Evolutionary conservation across 2,797 vertebrate genomes (phyloP).

Genomic region (Fundulus diaphanus): DNA sequence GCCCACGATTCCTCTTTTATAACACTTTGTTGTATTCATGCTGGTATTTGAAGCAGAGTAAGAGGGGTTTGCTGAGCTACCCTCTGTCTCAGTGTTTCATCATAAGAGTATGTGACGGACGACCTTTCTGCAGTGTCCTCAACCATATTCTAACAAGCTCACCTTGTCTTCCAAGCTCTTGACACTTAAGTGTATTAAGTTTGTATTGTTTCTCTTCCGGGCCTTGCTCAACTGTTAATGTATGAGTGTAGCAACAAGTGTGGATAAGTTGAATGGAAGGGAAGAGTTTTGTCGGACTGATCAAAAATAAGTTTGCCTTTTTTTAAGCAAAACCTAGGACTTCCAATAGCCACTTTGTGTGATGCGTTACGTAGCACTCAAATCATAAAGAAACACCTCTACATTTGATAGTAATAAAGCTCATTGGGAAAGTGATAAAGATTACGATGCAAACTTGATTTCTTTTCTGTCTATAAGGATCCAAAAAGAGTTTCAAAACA

Average conservation of each 20-base stretch:
- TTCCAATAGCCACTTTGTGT: slow-evolving; percentile 62
- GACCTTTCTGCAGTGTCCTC: slow-evolving; percentile 64
- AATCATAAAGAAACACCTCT: slow-evolving; percentile 17
- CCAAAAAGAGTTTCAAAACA: slow-evolving; percentile 23
- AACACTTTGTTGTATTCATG: slow-evolving; percentile 66
- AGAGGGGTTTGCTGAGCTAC: slow-evolving; percentile 53
- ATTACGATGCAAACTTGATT: background rate
- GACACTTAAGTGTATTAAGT: slow-evolving; percentile 62
- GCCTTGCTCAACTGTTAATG: slow-evolving; percentile 65
- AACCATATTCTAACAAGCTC: slow-evolving; percentile 77
- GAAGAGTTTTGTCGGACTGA: slow-evolving; percentile 58
- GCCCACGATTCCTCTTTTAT: slow-evolving; percentile 67
- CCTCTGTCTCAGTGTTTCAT: slow-evolving; percentile 57
- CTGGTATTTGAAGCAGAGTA: slow-evolving; percentile 59
- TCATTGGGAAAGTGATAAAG: background rate
- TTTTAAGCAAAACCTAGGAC: slow-evolving; percentile 55
- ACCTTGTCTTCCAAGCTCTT: slow-evolving; percentile 86
- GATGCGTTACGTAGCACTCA: slow-evolving; percentile 47
- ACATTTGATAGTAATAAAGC: slow-evolving; percentile 11
- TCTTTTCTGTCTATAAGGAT: background rate
- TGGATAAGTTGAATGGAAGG: slow-evolving; percentile 63
- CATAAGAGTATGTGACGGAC: slow-evolving; percentile 56
- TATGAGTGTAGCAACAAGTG: slow-evolving; percentile 48
- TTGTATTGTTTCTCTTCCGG: slow-evolving; percentile 61
- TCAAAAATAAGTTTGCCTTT: slow-evolving; percentile 67